A percentile compares a stretch with the other conserved stretches of the same genome.
These are phyloP conservation scores for Nesometra sesokonis DNA, from an alignment of 35 echinoderm and acorn worm genomes.

Conservation along the genomic window DNA sequence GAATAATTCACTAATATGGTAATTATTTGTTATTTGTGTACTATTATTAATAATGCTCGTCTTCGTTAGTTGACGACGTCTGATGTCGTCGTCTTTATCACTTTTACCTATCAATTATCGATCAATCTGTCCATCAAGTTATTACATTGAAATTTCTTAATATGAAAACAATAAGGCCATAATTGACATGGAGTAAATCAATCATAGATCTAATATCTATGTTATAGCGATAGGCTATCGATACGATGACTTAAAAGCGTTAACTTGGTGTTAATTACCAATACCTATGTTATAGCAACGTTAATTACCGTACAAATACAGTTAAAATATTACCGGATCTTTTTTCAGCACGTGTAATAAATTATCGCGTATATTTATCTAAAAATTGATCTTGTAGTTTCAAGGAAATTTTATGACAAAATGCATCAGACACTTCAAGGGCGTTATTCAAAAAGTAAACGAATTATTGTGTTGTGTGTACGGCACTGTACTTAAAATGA, in stretches of 20 bases:
- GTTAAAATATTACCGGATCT: background rate
- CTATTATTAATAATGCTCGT: background rate
- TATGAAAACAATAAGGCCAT: background rate
- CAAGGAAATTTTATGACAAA: too few species aligned
- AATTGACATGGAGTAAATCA: background rate
- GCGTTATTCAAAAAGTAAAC: too few species aligned
- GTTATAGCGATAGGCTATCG: background rate
- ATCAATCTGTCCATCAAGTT: background rate
- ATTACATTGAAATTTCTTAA: background rate
- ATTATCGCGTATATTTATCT: too few species aligned
- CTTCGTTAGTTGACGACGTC: background rate
- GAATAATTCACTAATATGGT: too few species aligned
- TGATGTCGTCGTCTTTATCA: background rate
- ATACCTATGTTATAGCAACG: too few species aligned
- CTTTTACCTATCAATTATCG: background rate
- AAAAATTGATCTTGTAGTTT: too few species aligned
- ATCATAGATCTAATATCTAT: background rate
- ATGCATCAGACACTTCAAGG: too few species aligned
- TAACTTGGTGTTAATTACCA: background rate
- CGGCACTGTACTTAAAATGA: too few species aligned
- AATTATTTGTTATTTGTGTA: too few species aligned
- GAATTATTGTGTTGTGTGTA: too few species aligned
- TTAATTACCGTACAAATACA: background rate
- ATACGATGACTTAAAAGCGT: background rate
- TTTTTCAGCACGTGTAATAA: background rate